phyloP scores from a whole-genome alignment of 1,140 invertebrate species.

The Drosophila sturtevanti region DNA sequence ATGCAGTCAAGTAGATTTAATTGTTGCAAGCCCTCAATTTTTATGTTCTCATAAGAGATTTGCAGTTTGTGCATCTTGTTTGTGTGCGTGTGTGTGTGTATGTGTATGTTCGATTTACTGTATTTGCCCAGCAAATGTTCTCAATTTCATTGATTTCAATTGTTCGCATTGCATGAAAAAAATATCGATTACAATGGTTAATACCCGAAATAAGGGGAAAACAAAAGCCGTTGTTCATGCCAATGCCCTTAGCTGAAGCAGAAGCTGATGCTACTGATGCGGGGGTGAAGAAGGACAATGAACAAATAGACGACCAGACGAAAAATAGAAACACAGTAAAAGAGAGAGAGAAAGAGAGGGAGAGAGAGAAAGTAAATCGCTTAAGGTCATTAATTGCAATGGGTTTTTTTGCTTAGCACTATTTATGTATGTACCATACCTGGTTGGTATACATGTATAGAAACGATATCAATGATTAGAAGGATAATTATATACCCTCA shows the following conservation, averaged over 20 bases:
- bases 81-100: slow-evolving; percentile 8
- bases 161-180: slow-evolving; percentile 37
- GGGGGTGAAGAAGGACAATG: slow-evolving; percentile 31
- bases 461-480: slow-evolving; percentile 2
- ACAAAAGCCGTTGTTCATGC: neutral
- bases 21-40: slow-evolving; percentile 42
- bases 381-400: slow-evolving; percentile 42
- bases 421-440: neutral
- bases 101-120: neutral
- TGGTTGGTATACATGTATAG: neutral
- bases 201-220: slow-evolving; percentile 18
- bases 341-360: slow-evolving; percentile 14
- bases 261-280: no score
- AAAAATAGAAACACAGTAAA: slow-evolving; percentile 1
- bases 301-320: no score
- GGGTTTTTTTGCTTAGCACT: neutral
- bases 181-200: slow-evolving; percentile 58
- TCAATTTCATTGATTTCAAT: slow-evolving; percentile 57
- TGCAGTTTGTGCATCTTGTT: slow-evolving; percentile 2
- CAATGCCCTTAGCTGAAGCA: slow-evolving; percentile 5
- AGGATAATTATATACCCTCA: neutral
- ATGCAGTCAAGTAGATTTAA: slow-evolving; percentile 57
- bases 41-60: slow-evolving; percentile 11
- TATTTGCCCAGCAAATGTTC: slow-evolving; percentile 36
- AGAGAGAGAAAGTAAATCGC: slow-evolving; percentile 29